These are phyloP conservation scores for Luehdorfia chinensis DNA, from an alignment of 1,140 invertebrate genomes.

Conservation along the genomic window DNA sequence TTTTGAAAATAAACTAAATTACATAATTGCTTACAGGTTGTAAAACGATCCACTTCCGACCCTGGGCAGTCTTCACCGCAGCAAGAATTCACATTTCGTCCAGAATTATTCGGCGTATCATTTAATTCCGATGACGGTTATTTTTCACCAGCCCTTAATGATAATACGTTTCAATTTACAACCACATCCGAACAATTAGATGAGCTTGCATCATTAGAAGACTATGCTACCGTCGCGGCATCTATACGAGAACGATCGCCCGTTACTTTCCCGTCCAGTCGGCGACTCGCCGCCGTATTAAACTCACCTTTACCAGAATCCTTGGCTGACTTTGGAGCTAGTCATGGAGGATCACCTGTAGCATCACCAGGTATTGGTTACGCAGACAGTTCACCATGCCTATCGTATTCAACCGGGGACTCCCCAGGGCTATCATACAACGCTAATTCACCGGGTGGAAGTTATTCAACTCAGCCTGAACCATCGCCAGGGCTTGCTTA, in stretches of 20 bases:
- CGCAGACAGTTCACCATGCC: slow-evolving; percentile 53
- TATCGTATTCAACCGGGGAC: slow-evolving; percentile 63
- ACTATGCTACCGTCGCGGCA: slow-evolving; percentile 78
- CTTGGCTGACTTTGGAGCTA: slow-evolving; percentile 88
- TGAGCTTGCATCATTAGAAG: slow-evolving; percentile 82
- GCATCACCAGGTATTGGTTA: slow-evolving; percentile 66
- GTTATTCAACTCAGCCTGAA: slow-evolving; percentile 78
- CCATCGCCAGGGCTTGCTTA: slow-evolving; percentile 88
- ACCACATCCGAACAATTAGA: slow-evolving; percentile 82
- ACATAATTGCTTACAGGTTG: slow-evolving; percentile 40
- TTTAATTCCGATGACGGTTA: slow-evolving; percentile 84
- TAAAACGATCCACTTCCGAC: slow-evolving; percentile 80
- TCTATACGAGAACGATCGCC: slow-evolving; percentile 77
- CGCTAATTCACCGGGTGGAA: slow-evolving; percentile 69
- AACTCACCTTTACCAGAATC: slow-evolving; percentile 87
- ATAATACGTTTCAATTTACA: slow-evolving; percentile 88
- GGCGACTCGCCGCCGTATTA: slow-evolving; percentile 84
- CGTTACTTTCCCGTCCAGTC: slow-evolving; percentile 82
- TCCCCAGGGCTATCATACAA: slow-evolving; percentile 68
- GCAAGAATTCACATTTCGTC: slow-evolving; percentile 78
- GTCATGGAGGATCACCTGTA: slow-evolving; percentile 78
- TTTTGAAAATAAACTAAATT: not conserved
- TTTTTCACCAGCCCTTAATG: slow-evolving; percentile 84
- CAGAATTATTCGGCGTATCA: slow-evolving; percentile 79
- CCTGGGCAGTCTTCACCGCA: slow-evolving; percentile 79